phyloP scores from a whole-genome alignment of 2,113 vertebrate genomes.

The Triplophysa rosa region DNA sequence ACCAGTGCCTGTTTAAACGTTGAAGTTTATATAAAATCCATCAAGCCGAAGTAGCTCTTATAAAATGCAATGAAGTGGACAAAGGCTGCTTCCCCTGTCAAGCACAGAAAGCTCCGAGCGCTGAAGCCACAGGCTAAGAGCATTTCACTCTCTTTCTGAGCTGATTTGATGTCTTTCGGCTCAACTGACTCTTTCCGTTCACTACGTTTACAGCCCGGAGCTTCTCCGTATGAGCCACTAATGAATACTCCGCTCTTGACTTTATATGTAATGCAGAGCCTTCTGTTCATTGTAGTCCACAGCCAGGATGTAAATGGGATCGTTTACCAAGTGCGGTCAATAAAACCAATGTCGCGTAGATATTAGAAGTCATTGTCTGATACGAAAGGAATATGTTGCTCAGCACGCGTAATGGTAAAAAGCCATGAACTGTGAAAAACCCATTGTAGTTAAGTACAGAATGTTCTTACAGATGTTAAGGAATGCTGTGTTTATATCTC shows the following conservation, averaged over 20 bases:
- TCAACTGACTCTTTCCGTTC: constrained; percentile 49
- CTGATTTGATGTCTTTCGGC: constrained; percentile 47
- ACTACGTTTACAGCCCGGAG: constrained; percentile 22
- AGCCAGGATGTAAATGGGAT: constrained; percentile 28
- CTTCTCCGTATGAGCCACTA: constrained; percentile 26
- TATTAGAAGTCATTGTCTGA: constrained; percentile 37
- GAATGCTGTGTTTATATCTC: not conserved
- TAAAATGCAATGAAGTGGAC: constrained; percentile 10
- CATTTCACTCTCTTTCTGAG: constrained; percentile 39
- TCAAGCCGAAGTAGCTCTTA: not conserved
- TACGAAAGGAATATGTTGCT: constrained; percentile 27
- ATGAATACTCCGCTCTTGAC: constrained; percentile 18
- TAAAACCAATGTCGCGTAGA: constrained; percentile 30
- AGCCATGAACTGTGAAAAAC: constrained; percentile 12
- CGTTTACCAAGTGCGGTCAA: constrained; percentile 13
- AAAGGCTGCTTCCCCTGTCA: constrained; percentile 1
- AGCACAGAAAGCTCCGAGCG: not conserved
- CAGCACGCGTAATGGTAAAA: not conserved
- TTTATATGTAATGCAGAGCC: not conserved
- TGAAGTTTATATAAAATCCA: constrained; percentile 9
- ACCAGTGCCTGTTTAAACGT: constrained; percentile 15
- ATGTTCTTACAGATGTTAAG: not conserved
- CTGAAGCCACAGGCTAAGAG: constrained; percentile 32
- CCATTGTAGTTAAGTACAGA: not conserved
- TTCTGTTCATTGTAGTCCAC: constrained; percentile 6